Base-by-base conservation (phyloP, 2,888 invertebrate species). In the Aspidapion aeneum region DNA sequence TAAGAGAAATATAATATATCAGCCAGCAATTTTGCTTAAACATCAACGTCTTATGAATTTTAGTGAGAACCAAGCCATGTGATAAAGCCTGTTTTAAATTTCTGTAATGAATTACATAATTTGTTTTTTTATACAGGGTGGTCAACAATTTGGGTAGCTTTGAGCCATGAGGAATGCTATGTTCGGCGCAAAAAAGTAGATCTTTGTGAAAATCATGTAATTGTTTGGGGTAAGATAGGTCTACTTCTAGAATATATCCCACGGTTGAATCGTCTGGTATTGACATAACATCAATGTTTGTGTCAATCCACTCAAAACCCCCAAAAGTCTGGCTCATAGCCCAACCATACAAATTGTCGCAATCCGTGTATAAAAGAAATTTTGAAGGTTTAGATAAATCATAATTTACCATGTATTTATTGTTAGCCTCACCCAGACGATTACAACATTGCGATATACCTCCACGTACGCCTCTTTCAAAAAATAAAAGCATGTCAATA, bases 211-310 rank as follows among this genome's bases (percentile, higher is more conserved):
- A 5, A 52, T 75, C 72, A 62, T 81, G 79, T 22, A 78, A 62
- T 17, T 72, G 61, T 17, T 69, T 18, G 2, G 79, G 78, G 69
- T 82, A 81, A 22, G 75, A 71, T 21, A 82, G 62, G 64, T 82
- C 80, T 2, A 81, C 79, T 66, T 81, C 78, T 1, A 81, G 67
- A 21, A 80, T 74, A 51, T 71, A 69, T 51, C 67, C 64, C 18
- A 20, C 57, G 51, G 58, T 48, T 55, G 67, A 49, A 61, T 68
- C 66, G 60, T 67, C 62, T 35, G 63, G 17, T n/a, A 68, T 57
- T 17, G 50, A 17, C n/a, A 21, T 49, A n/a, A 66, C 57, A 21
- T 66, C 62, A 21, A 67, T 55, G 50, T 57, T 64, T 35, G 35
- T 35, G 18, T 63, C 52, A 51, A 63, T 55, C 52, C 66, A 55